Evolutionary conservation across 1,140 invertebrate species (phyloP).

Genomic region (Atta texana): DNA sequence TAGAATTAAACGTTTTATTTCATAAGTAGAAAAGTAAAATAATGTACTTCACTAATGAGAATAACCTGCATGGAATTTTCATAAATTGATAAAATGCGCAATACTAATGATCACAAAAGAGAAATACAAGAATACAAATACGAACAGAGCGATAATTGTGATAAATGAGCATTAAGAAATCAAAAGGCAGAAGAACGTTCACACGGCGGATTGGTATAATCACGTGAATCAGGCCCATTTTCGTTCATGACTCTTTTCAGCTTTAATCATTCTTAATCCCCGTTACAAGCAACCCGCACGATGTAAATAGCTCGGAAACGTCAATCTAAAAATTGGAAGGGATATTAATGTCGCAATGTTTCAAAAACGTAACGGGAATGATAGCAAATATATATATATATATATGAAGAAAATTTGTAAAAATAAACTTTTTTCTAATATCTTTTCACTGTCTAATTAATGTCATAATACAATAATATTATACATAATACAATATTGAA

Average conservation of each 20-base stretch:
- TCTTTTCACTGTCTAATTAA: neutral
- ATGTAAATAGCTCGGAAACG: slow-evolving; percentile 75
- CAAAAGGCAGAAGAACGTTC: slow-evolving; percentile 69
- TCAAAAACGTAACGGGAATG: slow-evolving; percentile 49
- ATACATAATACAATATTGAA: neutral
- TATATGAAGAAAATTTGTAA: slow-evolving; percentile 18
- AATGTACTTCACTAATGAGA: slow-evolving; percentile 18
- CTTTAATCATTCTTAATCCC: slow-evolving; percentile 75
- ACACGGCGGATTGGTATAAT: slow-evolving; percentile 62
- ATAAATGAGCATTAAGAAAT: slow-evolving; percentile 68
- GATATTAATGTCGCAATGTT: slow-evolving; percentile 59
- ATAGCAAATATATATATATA: slow-evolving; percentile 15
- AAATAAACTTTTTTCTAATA: neutral
- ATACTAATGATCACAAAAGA: neutral
- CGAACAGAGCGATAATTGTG: slow-evolving; percentile 60
- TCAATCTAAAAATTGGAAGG: slow-evolving; percentile 75
- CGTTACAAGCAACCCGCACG: slow-evolving; percentile 73
- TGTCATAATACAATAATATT: neutral
- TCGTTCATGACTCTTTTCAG: slow-evolving; percentile 73
- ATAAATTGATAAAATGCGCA: slow-evolving; percentile 9
- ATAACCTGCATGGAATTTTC: neutral
- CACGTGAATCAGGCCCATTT: slow-evolving; percentile 72
- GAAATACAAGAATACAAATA: slow-evolving; percentile 40
- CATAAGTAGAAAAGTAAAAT: neutral
- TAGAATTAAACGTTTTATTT: neutral